Conservation (phyloP, 2,797 vertebrate species). For the Picus viridis region DNA sequence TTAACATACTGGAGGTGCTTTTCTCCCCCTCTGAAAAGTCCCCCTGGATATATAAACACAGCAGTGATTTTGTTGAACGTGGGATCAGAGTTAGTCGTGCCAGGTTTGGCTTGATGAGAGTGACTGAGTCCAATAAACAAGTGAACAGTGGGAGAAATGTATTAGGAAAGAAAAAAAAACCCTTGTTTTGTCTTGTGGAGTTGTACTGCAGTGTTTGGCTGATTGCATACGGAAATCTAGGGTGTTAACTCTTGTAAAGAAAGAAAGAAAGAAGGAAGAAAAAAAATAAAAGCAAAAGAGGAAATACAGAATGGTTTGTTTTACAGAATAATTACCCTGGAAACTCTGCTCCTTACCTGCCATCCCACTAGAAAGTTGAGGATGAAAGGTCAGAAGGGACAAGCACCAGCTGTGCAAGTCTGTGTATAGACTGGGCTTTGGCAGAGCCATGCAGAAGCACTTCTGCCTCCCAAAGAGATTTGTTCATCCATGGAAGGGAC, state of each 20-base stretch:
- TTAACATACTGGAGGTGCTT: conserved; percentile 63
- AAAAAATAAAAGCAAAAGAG: not conserved
- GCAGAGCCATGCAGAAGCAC: accelerated
- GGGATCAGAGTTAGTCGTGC: conserved; percentile 23
- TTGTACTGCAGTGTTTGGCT: conserved; percentile 25
- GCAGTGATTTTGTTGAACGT: conserved; percentile 38
- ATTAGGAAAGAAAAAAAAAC: not conserved
- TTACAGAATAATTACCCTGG: not conserved
- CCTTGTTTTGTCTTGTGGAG: conserved; percentile 51
- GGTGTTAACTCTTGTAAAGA: not conserved
- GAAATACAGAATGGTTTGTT: not conserved
- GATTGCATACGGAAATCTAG: not conserved
- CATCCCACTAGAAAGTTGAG: not conserved
- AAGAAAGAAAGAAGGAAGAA: no score
- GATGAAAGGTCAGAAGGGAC: not conserved
- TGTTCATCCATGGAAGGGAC: not conserved
- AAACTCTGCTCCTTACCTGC: not conserved
- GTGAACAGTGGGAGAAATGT: conserved; percentile 42
- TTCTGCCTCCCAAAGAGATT: not conserved
- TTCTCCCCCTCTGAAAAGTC: conserved; percentile 17
- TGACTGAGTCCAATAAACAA: conserved; percentile 60
- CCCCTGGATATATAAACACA: conserved; percentile 56
- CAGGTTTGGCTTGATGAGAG: conserved; percentile 51
- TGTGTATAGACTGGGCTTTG: accelerated
- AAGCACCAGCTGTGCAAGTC: not conserved